Conservation (phyloP, 1,140 invertebrate genomes). For the Brachionus rotundiformis region DNA sequence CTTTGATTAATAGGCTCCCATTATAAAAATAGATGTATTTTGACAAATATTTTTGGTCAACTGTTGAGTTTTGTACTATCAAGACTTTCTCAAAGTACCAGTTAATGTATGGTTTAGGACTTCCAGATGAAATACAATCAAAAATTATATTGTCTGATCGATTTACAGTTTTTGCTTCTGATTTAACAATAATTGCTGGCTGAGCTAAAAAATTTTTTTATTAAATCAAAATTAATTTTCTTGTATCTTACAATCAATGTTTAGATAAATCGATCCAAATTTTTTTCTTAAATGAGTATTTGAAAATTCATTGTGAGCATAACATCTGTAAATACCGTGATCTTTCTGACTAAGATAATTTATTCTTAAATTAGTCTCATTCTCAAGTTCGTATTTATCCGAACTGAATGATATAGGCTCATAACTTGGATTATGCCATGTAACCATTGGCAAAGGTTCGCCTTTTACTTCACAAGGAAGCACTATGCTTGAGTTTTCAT, state of each 20-base stretch:
- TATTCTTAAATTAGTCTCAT: neutral
- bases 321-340: slow-evolving; percentile 32
- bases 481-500: neutral
- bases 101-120: neutral
- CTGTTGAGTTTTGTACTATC: neutral
- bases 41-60: neutral
- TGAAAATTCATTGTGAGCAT: slow-evolving; percentile 19
- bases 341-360: neutral
- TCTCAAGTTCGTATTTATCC: slow-evolving; percentile 21
- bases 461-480: neutral
- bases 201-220: slow-evolving; percentile 5
- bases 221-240: no score
- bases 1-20: neutral
- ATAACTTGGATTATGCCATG: slow-evolving; percentile 23
- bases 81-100: neutral
- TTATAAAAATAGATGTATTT: neutral
- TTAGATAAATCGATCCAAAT: slow-evolving; percentile 3
- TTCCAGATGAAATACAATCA: neutral
- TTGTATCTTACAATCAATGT: neutral
- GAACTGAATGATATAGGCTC: neutral
- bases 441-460: neutral
- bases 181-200: neutral
- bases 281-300: slow-evolving; percentile 34
- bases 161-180: neutral
- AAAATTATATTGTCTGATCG: neutral